phyloP scores from a whole-genome alignment of 2,113 vertebrate genomes.

The Alces alces region DNA sequence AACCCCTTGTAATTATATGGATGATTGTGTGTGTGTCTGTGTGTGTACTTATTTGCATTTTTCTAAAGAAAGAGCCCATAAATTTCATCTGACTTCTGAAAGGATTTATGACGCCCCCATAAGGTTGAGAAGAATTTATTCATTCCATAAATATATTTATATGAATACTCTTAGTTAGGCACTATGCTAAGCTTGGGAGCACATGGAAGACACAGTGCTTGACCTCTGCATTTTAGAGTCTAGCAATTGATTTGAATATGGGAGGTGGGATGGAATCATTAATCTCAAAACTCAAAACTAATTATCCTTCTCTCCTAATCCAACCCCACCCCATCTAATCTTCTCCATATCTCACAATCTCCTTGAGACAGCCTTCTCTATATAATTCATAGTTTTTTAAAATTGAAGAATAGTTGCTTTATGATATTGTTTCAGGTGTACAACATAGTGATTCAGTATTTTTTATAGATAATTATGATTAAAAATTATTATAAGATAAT shows the following conservation, averaged over 20 bases:
- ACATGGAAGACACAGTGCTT: not conserved
- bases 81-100: constrained; percentile 10
- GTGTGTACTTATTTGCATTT: not conserved
- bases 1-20: not conserved
- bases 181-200: not conserved
- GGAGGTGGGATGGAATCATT: not conserved
- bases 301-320: not conserved
- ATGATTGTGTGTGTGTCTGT: not conserved
- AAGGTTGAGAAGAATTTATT: constrained; percentile 8
- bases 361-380: not conserved
- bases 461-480: not conserved
- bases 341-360: not conserved
- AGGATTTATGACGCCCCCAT: not conserved
- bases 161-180: not conserved
- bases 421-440: not conserved
- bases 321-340: not conserved
- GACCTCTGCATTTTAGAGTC: not conserved
- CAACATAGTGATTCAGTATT: not conserved
- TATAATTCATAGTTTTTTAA: not conserved
- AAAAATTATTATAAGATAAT: not conserved
- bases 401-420: not conserved
- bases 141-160: not conserved
- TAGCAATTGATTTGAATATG: not conserved
- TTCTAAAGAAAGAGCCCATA: not conserved
- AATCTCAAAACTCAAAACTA: not conserved